These are phyloP conservation scores for Xenentodon cancila DNA, from an alignment of 2,797 vertebrate genomes.

Conservation along the genomic window DNA sequence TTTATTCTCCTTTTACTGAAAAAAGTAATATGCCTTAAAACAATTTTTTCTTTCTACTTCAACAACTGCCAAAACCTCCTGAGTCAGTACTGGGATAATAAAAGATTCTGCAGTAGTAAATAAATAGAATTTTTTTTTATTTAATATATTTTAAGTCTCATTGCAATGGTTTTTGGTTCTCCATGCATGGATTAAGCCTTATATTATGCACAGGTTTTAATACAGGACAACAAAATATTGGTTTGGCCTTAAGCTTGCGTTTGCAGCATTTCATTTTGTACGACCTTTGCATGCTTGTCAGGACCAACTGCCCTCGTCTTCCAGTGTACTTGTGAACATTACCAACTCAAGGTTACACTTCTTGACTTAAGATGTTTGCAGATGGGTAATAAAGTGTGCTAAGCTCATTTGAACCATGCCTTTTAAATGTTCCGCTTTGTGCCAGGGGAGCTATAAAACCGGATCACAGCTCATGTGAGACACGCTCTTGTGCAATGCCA, in stretches of 20 bases:
- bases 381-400: slow-evolving; percentile 77
- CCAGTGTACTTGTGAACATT: slow-evolving; percentile 59
- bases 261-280: slow-evolving; percentile 53
- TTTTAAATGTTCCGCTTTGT: slow-evolving; percentile 72
- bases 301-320: slow-evolving; percentile 65
- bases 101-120: slow-evolving; percentile 8
- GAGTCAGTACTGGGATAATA: too few relatives aligned
- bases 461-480: slow-evolving; percentile 71
- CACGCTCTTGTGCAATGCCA: slow-evolving; percentile 55
- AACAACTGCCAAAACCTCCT: slow-evolving; percentile 1
- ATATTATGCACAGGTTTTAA: slow-evolving; percentile 20
- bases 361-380: slow-evolving; percentile 78
- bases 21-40: too few relatives aligned
- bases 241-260: slow-evolving; percentile 33
- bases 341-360: slow-evolving; percentile 66
- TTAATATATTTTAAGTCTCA: slow-evolving; percentile 8
- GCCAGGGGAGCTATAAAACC: slow-evolving; percentile 69
- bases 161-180: slow-evolving; percentile 5
- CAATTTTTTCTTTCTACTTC: background rate
- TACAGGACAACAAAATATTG: background rate
- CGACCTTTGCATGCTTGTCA: slow-evolving; percentile 48
- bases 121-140: slow-evolving; percentile 10
- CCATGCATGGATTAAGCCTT: background rate
- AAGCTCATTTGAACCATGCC: slow-evolving; percentile 73
- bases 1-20: too few relatives aligned